These are phyloP conservation scores for Scaptomyza reducta DNA, from an alignment of 2,888 invertebrate genomes.

Conservation along the genomic window DNA sequence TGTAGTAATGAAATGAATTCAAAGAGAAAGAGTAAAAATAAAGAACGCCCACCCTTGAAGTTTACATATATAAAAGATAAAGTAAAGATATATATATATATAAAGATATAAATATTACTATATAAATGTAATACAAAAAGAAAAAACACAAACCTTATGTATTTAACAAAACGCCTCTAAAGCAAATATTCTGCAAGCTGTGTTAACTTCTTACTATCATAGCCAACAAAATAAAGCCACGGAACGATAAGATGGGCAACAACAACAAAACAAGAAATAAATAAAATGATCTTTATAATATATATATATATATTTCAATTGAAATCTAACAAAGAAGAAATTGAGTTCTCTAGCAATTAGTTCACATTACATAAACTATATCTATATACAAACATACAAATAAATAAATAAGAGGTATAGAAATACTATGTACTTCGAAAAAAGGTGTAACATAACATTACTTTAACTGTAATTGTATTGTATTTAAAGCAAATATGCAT, in stretches of 20 bases:
- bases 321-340: slow-evolving; percentile 22
- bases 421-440: slow-evolving; percentile 26
- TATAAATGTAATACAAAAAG: slow-evolving; percentile 33
- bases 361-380: slow-evolving; percentile 40
- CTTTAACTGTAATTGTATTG: slow-evolving; percentile 41
- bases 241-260: slow-evolving; percentile 14
- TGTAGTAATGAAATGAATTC: slow-evolving; percentile 46
- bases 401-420: slow-evolving; percentile 53
- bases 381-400: slow-evolving; percentile 40
- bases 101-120: slow-evolving; percentile 44
- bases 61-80: slow-evolving; percentile 42
- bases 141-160: slow-evolving; percentile 36
- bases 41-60: slow-evolving; percentile 71
- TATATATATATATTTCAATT: slow-evolving; percentile 30
- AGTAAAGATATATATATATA: slow-evolving; percentile 41
- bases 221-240: slow-evolving; percentile 20
- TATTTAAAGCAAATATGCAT: slow-evolving; percentile 49
- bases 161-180: slow-evolving; percentile 46
- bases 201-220: slow-evolving; percentile 49
- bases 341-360: slow-evolving; percentile 54
- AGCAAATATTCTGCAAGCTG: slow-evolving; percentile 58
- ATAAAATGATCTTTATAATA: slow-evolving; percentile 13
- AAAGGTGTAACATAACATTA: slow-evolving; percentile 47
- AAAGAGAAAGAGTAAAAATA: slow-evolving; percentile 32
- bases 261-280: background rate